These are phyloP conservation scores for Dryoscopus gambensis DNA, from an alignment of 2,113 vertebrate genomes.

Conservation along the genomic window DNA sequence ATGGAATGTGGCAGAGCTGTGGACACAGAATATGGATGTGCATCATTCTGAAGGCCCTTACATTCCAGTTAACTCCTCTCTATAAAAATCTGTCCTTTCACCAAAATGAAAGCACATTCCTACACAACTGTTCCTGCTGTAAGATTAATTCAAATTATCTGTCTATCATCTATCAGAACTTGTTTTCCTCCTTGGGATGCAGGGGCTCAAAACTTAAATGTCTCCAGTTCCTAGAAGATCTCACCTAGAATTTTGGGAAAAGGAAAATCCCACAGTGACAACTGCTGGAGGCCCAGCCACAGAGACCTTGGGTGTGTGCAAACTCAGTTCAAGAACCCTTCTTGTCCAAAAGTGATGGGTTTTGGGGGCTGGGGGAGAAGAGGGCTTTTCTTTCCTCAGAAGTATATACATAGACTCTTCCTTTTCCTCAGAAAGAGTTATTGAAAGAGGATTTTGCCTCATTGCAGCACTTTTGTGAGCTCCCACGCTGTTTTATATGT, in stretches of 20 bases:
- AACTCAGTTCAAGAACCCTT: neutral
- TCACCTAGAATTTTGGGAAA: neutral
- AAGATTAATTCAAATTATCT: neutral
- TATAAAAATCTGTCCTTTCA: neutral
- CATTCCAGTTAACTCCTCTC: neutral
- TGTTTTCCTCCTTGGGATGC: neutral
- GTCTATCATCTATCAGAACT: neutral
- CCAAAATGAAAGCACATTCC: neutral
- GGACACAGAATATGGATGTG: neutral
- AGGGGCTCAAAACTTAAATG: neutral
- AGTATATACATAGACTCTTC: neutral
- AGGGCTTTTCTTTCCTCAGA: neutral
- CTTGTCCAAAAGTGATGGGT: neutral
- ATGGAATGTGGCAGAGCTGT: neutral
- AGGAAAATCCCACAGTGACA: neutral
- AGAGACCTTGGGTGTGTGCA: neutral
- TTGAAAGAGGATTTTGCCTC: neutral
- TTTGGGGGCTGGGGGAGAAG: rapidly evolving
- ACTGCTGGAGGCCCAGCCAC: neutral
- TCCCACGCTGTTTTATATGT: rapidly evolving
- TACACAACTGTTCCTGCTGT: neutral
- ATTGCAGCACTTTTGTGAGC: neutral
- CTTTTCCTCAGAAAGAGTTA: neutral
- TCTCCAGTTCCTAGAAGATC: neutral
- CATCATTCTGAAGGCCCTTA: neutral